phyloP scores from a whole-genome alignment of 2,113 vertebrate species.

The Noctilio leporinus region DNA sequence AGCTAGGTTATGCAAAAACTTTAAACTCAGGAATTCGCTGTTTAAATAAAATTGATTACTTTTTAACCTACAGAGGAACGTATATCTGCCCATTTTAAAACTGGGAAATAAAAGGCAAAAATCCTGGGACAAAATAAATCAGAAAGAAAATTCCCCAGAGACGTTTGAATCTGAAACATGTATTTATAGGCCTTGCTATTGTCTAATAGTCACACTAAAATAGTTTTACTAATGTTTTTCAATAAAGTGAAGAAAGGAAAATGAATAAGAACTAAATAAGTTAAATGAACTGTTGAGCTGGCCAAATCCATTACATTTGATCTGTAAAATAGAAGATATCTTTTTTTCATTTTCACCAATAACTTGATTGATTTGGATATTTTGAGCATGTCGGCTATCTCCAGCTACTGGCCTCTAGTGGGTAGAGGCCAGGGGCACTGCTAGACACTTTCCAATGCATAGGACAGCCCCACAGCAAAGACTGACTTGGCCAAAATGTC shows the following conservation, averaged over 20 bases:
- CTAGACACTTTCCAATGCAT: too few relatives aligned
- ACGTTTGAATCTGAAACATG: neutral
- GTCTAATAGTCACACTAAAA: too few relatives aligned
- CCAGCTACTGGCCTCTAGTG: too few relatives aligned
- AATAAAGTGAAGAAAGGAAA: neutral
- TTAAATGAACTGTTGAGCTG: neutral
- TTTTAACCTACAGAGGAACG: conserved; percentile 3
- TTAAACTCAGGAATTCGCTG: neutral
- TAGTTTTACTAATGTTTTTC: neutral
- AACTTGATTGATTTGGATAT: too few relatives aligned
- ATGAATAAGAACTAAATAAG: neutral
- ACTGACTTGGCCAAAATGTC: too few relatives aligned
- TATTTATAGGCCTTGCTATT: neutral
- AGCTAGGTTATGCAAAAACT: neutral
- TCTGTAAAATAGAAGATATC: too few relatives aligned
- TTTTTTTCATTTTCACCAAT: too few relatives aligned
- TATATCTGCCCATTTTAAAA: neutral
- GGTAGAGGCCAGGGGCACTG: too few relatives aligned
- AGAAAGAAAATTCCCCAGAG: neutral
- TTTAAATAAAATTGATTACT: neutral
- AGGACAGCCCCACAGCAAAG: too few relatives aligned
- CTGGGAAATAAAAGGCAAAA: neutral
- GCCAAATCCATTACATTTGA: too few relatives aligned
- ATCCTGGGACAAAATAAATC: neutral
- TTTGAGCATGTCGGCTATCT: too few relatives aligned